Evolutionary conservation across 2,797 vertebrate species (phyloP), one percentile per base, ranked within the genome.

Genomic region (Melanotaenia trifasciata): DNA sequence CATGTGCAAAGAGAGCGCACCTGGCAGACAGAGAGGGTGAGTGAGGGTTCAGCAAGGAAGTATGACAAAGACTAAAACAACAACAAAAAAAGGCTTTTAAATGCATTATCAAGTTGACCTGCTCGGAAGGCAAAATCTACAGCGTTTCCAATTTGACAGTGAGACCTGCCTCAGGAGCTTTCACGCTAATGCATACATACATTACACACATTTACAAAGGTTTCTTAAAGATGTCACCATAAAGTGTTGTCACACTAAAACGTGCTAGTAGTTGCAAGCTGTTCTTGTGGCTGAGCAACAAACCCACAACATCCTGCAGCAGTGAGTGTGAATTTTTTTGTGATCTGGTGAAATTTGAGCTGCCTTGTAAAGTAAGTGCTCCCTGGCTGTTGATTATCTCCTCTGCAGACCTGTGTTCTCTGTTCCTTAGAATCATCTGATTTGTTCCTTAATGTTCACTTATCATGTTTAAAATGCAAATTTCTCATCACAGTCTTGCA

Each of bases 311-410:
- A 12, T 38, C 20, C 20, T 22, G 3, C 1, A 11, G n/a, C 1
- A 53, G 50, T 9, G 8, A 45, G 20, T n/a, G 3, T 47, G 45
- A 18, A 47, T 9, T 20, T 47, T 10, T 3, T 1, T 47, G 50
- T 53, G 22, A 53, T 11, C 50, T 53, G 22, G 4, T 24, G 50
- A 24, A 18, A 24, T 11, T 24, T 22, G 11, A 24, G 50, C n/a
- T 24, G 22, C 50, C 22, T 28, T 54, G 51, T 14, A 24, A 54
- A 14, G 24, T 4, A 6, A 28, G 14, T 28, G 24, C 24, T 45
- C 10, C 54, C 51, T 58, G 24, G 47, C 73, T 64, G 58, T 30
- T 80, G 32, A 75, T 57, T 43, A 81, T 64, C 54, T 63, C 72
- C 26, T 57, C 28, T 26, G 63, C 35, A 70, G 47, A 58, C 54